phyloP scores from a whole-genome alignment of 1,140 invertebrate species.

The Eumeta japonica region DNA sequence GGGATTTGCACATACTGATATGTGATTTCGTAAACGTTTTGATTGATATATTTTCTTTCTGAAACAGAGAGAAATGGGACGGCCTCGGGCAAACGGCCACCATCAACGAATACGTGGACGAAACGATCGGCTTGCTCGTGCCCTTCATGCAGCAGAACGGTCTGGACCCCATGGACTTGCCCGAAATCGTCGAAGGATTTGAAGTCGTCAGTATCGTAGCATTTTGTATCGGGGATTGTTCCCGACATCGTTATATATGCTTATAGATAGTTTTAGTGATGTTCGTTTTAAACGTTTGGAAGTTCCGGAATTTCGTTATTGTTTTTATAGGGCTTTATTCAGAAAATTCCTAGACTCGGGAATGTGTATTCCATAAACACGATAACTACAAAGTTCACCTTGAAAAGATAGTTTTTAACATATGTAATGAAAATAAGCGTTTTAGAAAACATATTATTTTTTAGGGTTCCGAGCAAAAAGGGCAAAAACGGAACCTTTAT shows the following conservation, averaged over 20 bases:
- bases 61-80: constrained; percentile 20
- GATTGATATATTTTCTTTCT: no score
- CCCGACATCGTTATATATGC: not conserved
- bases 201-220: constrained; percentile 46
- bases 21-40: no score
- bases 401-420: not conserved
- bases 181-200: constrained; percentile 51
- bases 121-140: constrained; percentile 31
- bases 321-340: no score
- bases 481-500: no score
- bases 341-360: no score
- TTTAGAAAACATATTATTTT: not conserved
- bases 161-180: constrained; percentile 47
- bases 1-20: no score
- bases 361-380: no score
- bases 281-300: no score
- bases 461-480: no score
- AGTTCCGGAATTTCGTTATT: no score
- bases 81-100: constrained; percentile 28
- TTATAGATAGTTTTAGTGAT: no score
- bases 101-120: constrained; percentile 51
- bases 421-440: not conserved
- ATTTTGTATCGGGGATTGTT: not conserved
- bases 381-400: no score
- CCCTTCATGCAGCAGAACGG: constrained; percentile 36